These are phyloP conservation scores for Crotalus tigris DNA, from an alignment of 2,113 vertebrate species.

Conservation along the genomic window DNA sequence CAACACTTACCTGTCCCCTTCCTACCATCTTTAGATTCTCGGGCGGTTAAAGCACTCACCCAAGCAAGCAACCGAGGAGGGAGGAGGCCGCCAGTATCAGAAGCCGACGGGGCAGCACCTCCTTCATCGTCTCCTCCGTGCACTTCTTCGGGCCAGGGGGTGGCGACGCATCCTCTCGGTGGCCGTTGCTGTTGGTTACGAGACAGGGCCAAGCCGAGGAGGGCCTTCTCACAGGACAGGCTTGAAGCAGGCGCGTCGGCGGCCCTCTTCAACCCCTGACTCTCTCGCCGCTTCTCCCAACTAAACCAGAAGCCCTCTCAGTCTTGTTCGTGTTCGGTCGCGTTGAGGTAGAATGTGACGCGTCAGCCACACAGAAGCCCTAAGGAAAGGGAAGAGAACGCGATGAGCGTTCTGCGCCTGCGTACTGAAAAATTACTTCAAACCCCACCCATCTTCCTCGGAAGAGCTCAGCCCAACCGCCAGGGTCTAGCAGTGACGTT, in stretches of 20 bases:
- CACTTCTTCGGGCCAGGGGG: conserved; percentile 55
- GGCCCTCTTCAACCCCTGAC: no score
- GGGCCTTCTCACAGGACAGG: not conserved
- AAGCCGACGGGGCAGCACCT: conserved; percentile 65
- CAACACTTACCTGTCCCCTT: not conserved
- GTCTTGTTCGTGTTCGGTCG: not conserved
- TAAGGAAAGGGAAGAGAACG: accelerated
- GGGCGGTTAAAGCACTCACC: conserved; percentile 54
- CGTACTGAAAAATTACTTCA: accelerated
- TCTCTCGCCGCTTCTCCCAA: not conserved
- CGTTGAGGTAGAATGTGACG: conserved; percentile 60
- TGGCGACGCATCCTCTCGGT: conserved; percentile 69
- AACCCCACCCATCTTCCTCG: accelerated
- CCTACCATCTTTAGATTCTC: not conserved
- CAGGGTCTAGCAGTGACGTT: accelerated
- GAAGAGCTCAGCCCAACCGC: not conserved
- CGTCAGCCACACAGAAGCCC: conserved; percentile 36
- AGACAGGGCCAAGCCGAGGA: conserved; percentile 48
- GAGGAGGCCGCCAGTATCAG: conserved; percentile 68
- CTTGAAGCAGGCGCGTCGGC: not conserved
- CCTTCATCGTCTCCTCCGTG: conserved; percentile 67
- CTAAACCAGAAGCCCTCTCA: not conserved
- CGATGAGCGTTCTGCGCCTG: not conserved
- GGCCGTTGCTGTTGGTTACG: not conserved
- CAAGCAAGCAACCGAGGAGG: conserved; percentile 63